Base-by-base conservation (phyloP, 30 jellyfish, hydroid and myxozoan genomes). In the Haliclystus octoradiatus region DNA sequence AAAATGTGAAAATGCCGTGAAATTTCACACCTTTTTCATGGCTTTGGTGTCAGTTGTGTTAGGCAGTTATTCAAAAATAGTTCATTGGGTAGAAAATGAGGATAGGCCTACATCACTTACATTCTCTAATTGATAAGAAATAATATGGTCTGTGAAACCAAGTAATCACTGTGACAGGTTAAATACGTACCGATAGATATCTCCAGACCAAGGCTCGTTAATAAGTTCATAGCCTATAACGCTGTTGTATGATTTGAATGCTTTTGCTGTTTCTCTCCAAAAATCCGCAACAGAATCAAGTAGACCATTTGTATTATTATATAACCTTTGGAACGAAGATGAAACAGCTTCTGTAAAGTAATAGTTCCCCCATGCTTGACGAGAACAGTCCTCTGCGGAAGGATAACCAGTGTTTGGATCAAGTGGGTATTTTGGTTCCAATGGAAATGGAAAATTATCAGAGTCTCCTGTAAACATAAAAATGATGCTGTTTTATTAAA, bases 381-480 rank as follows among this genome's bases (percentile, higher is more conserved):
- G 72, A 22, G 65, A 83, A 66, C 96, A 86, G 61, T 86, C 96
- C 61, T 86, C 81, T 31, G 85, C 86, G 50, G 57, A 78, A 23
- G 96, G 96, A 53, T 86, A 86, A n/a, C 96, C 96, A 52, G 96
- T 86, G 50, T 62, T 53, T 30, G 94, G 94, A 63, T 86, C 71
- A 70, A 86, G 65, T 33, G 84, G 72, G 83, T 57, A 86, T 64
- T 75, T 76, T 50, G 78, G 85, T 15, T 72, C 85, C 76, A 86
- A 50, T 3, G 96, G 96, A 40, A 26, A 78, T 1, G 96, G 96
- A 62, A 86, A 86, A 28, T 66, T 78, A 28, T 79, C 75, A 2
- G 94, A 94, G 34, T 75, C 66, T 7, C 94, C 96, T 86, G 78
- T 0, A 49, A 34, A 50, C 30, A 27, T 15, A 34, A 33, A 40